Conservation (phyloP, 2,888 invertebrate genomes). For the Unio pictorum region DNA sequence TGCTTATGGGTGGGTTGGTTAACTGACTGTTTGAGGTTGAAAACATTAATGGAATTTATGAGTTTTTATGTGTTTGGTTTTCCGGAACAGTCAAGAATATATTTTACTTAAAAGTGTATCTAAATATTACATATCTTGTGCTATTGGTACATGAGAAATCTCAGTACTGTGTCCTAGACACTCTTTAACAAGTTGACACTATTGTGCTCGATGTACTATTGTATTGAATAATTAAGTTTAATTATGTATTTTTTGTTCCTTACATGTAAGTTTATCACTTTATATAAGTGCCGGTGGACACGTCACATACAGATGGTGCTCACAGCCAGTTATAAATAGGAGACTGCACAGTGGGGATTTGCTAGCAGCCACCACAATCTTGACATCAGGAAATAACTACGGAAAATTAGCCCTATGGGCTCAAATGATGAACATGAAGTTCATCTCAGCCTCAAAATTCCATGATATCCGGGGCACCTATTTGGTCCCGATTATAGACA, state of each 20-base stretch:
- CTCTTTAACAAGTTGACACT: too few relatives aligned
- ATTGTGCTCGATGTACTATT: too few relatives aligned
- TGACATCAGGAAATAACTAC: constrained; percentile 21
- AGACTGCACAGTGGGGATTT: constrained; percentile 19
- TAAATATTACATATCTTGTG: too few relatives aligned
- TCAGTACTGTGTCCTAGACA: too few relatives aligned
- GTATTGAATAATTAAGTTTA: neutral
- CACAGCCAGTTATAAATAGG: constrained; percentile 17
- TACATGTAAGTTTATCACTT: neutral
- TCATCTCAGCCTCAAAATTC: constrained; percentile 6
- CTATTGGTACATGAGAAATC: too few relatives aligned
- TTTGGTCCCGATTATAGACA: constrained; percentile 13
- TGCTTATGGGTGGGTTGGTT: too few relatives aligned
- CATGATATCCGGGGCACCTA: constrained; percentile 13
- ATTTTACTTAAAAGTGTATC: too few relatives aligned
- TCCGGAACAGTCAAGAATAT: too few relatives aligned
- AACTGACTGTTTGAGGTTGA: too few relatives aligned
- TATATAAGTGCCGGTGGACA: neutral
- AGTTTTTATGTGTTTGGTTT: too few relatives aligned
- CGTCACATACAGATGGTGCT: constrained; percentile 7
- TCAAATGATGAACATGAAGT: constrained; percentile 10
- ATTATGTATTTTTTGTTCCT: neutral
- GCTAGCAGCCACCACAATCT: constrained; percentile 8
- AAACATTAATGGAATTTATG: too few relatives aligned
- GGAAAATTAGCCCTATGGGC: constrained; percentile 8